A percentile compares a stretch with the other conserved stretches of the same genome.
phyloP scores from a whole-genome alignment of 2,888 invertebrate genomes.

The Clitarchus hookeri region DNA sequence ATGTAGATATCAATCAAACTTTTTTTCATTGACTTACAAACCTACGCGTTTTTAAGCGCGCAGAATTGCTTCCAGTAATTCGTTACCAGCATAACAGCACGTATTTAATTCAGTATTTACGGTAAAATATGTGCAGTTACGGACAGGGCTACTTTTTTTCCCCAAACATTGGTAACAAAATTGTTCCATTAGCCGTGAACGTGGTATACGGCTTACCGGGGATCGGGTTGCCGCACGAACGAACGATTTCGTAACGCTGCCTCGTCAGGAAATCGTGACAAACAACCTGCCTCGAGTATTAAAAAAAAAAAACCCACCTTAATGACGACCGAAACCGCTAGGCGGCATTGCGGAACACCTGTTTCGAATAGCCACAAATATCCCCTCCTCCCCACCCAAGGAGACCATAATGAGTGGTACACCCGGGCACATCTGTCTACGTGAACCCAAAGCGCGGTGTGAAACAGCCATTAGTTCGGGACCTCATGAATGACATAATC shows the following conservation, averaged over 20 bases:
- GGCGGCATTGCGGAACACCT: conserved; percentile 14
- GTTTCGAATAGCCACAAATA: neutral
- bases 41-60: no score
- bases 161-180: no score
- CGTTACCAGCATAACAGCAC: no score
- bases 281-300: neutral
- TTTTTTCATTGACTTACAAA: no score
- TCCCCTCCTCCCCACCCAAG: neutral
- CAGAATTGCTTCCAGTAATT: no score
- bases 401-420: neutral
- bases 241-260: neutral
- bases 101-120: no score
- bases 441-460: neutral
- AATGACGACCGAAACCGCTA: conserved; percentile 7
- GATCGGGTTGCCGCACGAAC: neutral
- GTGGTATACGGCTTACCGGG: neutral
- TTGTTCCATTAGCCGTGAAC: no score
- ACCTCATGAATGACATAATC: neutral
- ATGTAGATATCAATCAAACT: no score
- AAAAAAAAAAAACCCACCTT: neutral
- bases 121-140: no score
- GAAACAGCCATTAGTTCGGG: neutral
- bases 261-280: neutral
- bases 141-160: no score
- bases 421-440: neutral